Evolutionary conservation across 35 echinoderm and acorn worm species (phyloP).

Genomic region (Amphiura filiformis): DNA sequence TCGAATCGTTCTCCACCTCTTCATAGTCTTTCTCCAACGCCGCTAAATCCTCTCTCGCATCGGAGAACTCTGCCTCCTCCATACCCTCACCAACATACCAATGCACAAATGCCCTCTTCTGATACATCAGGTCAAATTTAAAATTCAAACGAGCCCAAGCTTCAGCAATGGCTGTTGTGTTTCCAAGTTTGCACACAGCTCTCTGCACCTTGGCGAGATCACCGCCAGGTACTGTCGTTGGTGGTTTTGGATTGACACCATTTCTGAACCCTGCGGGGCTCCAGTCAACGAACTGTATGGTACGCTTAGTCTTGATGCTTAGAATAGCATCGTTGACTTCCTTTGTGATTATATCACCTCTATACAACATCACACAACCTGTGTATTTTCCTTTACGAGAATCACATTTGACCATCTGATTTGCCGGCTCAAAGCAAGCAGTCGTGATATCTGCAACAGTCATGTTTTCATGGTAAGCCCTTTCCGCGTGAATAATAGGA

Average conservation of each 20-base stretch:
- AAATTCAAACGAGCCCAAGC: constrained; percentile 92
- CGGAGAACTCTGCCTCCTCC: constrained; percentile 91
- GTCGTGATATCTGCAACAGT: constrained; percentile 93
- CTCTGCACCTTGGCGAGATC: constrained; percentile 94
- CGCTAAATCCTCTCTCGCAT: constrained; percentile 84
- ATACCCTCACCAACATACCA: constrained; percentile 94
- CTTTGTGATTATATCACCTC: constrained; percentile 93
- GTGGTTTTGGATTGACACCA: constrained; percentile 84
- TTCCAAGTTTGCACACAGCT: constrained; percentile 86
- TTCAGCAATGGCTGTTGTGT: constrained; percentile 93
- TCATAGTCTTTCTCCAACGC: constrained; percentile 90
- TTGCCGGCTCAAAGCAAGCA: constrained; percentile 82
- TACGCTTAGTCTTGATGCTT: constrained; percentile 97
- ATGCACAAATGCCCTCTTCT: constrained; percentile 87
- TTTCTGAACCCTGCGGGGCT: constrained; percentile 87
- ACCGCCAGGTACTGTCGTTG: constrained; percentile 78
- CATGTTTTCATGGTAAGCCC: constrained; percentile 89
- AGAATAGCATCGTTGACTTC: constrained; percentile 97
- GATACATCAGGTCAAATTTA: constrained; percentile 96
- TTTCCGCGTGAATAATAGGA: constrained; percentile 83
- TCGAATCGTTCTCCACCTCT: constrained; percentile 66
- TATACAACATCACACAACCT: constrained; percentile 80
- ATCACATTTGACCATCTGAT: constrained; percentile 94
- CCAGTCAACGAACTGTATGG: constrained; percentile 99
- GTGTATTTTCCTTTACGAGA: constrained; percentile 92